Conservation (phyloP, 1,140 invertebrate species). For the Panagrolaimus sp. region DNA sequence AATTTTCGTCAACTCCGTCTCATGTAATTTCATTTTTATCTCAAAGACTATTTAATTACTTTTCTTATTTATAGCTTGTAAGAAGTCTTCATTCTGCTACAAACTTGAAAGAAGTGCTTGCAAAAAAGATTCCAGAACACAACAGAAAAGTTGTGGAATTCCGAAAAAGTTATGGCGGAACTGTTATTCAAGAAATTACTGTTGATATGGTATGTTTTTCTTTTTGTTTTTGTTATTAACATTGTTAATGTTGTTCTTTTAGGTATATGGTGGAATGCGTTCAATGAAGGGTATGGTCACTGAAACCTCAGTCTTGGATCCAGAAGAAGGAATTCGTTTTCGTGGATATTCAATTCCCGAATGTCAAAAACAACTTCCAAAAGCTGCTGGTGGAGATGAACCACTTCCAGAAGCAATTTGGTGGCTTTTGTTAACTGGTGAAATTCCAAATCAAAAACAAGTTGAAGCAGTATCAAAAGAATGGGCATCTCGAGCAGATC, state of each 20-base stretch:
- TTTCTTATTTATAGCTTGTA: too few relatives aligned
- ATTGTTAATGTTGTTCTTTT: conserved; percentile 28
- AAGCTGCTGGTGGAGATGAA: conserved; percentile 75
- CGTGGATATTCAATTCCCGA: conserved; percentile 89
- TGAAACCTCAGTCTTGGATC: conserved; percentile 87
- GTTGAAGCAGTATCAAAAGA: conserved; percentile 73
- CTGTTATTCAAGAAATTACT: conserved; percentile 87
- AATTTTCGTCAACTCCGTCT: too few relatives aligned
- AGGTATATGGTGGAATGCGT: conserved; percentile 96
- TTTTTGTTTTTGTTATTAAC: not conserved
- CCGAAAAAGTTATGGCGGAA: conserved; percentile 76
- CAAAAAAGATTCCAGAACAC: conserved; percentile 79
- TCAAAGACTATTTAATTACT: too few relatives aligned
- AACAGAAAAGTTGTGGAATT: conserved; percentile 84
- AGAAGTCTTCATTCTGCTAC: too few relatives aligned
- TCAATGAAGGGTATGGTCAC: conserved; percentile 88
- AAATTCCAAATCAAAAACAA: conserved; percentile 78
- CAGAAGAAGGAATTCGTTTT: conserved; percentile 85
- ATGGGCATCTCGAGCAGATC: conserved; percentile 79
- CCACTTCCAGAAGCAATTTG: conserved; percentile 91
- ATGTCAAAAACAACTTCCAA: conserved; percentile 82
- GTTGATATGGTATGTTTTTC: conserved; percentile 80
- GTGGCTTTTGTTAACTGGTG: conserved; percentile 86
- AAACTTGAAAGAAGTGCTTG: conserved; percentile 78
- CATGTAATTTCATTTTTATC: too few relatives aligned